Evolutionary conservation across 2,797 vertebrate genomes (phyloP).

Genomic region (Eospalax fontanierii): DNA sequence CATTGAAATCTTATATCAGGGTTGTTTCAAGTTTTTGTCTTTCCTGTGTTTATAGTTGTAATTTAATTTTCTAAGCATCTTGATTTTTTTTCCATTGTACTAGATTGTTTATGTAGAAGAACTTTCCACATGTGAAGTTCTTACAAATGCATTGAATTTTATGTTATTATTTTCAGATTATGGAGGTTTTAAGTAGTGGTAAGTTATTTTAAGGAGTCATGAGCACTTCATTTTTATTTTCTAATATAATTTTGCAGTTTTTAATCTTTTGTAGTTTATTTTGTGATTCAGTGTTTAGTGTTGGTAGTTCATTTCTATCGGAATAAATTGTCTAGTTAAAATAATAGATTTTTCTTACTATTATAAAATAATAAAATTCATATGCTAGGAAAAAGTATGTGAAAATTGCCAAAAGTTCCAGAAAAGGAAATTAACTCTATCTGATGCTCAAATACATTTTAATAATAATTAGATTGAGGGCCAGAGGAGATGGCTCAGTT

Average conservation of each 20-base stretch:
- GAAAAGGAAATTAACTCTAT: conserved; percentile 5
- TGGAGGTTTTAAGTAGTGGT: neutral
- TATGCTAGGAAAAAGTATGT: neutral
- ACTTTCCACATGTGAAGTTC: neutral
- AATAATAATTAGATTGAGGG: conserved; percentile 18
- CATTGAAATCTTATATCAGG: no score
- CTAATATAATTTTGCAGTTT: neutral
- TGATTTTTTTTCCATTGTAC: conserved; percentile 48
- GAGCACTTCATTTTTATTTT: neutral
- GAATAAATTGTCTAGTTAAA: conserved; percentile 22
- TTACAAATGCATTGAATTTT: conserved; percentile 36
- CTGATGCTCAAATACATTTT: conserved; percentile 40
- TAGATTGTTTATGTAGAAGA: conserved; percentile 33
- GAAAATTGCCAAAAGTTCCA: conserved; percentile 26
- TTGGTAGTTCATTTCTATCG: conserved; percentile 29
- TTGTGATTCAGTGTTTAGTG: neutral
- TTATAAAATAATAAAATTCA: conserved; percentile 12
- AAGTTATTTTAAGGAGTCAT: conserved; percentile 31
- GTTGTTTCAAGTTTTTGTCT: conserved; percentile 22
- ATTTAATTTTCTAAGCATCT: neutral
- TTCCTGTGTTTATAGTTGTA: neutral
- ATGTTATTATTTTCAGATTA: neutral
- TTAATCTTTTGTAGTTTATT: conserved; percentile 37
- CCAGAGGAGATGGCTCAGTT: no score
- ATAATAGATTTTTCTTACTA: neutral